These are phyloP conservation scores for Dufourea novaeangliae DNA, from an alignment of 1,140 invertebrate genomes.

Conservation along the genomic window DNA sequence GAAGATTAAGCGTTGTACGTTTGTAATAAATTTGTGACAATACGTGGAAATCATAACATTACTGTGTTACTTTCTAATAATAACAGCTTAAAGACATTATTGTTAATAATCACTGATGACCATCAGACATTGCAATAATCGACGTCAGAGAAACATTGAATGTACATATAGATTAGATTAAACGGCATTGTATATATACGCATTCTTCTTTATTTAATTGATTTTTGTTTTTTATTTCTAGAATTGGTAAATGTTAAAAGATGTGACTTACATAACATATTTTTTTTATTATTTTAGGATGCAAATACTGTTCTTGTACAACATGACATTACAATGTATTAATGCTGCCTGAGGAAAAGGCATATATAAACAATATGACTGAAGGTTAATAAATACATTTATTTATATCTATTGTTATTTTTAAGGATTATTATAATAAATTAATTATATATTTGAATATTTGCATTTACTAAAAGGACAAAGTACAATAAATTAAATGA, in stretches of 20 bases:
- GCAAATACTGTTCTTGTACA: constrained; percentile 59
- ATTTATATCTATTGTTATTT: constrained; percentile 42
- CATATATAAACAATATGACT: constrained; percentile 73
- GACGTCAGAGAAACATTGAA: constrained; percentile 1
- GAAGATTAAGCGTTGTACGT: background rate
- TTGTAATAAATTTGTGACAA: constrained; percentile 9
- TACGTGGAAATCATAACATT: background rate
- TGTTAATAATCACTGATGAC: constrained; percentile 3
- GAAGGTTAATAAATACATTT: constrained; percentile 71
- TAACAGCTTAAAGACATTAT: constrained; percentile 4
- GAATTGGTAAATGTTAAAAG: constrained; percentile 26
- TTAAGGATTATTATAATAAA: background rate
- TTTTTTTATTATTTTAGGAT: constrained; percentile 50
- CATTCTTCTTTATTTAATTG: background rate
- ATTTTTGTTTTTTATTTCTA: constrained; percentile 10
- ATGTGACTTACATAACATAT: constrained; percentile 1
- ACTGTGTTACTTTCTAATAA: constrained; percentile 7
- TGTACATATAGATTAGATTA: background rate
- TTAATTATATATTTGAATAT: background rate
- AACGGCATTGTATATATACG: constrained; percentile 3
- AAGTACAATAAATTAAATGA: constrained; percentile 11
- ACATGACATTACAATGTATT: constrained; percentile 44
- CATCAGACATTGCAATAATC: background rate
- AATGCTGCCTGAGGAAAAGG: constrained; percentile 75
- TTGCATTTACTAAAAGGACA: background rate